Evolutionary conservation across 2,888 invertebrate species (phyloP).

Genomic region (Baccha elongata): DNA sequence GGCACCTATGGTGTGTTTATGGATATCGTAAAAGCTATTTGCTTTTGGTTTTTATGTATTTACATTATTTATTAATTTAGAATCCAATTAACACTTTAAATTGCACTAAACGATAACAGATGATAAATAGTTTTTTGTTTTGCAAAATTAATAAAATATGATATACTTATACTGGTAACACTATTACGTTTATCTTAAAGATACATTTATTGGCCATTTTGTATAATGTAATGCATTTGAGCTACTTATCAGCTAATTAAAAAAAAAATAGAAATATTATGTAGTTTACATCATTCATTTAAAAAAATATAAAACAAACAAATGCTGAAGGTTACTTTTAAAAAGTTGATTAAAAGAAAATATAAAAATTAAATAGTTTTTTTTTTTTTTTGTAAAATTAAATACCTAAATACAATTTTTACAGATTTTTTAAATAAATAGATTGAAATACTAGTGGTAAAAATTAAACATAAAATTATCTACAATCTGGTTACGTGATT

Average conservation of each 20-base stretch:
- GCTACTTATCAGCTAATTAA: conserved; percentile 61
- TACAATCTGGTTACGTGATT: conserved; percentile 24
- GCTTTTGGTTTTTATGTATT: conserved; percentile 24
- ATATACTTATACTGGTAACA: background rate
- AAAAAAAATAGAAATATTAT: too few species aligned
- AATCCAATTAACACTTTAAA: conserved; percentile 64
- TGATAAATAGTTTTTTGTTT: conserved; percentile 13
- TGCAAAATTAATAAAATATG: background rate
- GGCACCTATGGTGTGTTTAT: background rate
- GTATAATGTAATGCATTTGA: conserved; percentile 55
- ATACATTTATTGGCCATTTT: conserved; percentile 68
- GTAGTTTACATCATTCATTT: too few species aligned
- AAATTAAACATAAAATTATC: conserved; percentile 18
- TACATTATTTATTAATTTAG: conserved; percentile 50
- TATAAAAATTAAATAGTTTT: background rate
- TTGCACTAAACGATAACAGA: conserved; percentile 65
- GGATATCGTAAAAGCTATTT: background rate
- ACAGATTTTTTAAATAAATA: conserved; percentile 8
- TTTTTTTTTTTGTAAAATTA: too few species aligned
- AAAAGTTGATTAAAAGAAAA: conserved; percentile 8
- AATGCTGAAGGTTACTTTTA: too few species aligned
- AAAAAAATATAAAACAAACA: too few species aligned
- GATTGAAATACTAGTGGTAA: conserved; percentile 42
- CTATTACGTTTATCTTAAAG: conserved; percentile 25
- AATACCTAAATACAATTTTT: too few species aligned